Conservation (phyloP, 2,888 invertebrate genomes). For the Myathropa florea region DNA sequence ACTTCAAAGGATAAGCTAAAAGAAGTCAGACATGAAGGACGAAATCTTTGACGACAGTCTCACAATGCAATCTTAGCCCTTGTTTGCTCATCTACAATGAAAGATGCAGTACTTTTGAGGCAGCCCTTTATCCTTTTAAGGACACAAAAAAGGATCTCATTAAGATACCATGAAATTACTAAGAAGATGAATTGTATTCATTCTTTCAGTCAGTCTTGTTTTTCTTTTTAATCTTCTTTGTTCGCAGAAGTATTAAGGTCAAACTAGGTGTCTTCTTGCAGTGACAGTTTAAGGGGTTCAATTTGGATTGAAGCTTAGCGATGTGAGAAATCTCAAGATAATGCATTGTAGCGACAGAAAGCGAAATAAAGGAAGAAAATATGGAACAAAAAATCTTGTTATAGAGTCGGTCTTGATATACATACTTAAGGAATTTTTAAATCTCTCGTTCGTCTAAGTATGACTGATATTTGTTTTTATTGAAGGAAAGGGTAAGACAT, state of each 20-base stretch:
- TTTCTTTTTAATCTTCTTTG: background rate
- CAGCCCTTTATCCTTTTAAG: background rate
- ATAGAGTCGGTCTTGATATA: no score
- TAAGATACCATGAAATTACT: background rate
- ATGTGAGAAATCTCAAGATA: background rate
- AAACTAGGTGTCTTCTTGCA: background rate
- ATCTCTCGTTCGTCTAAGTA: no score
- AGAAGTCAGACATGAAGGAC: background rate
- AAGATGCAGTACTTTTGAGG: background rate
- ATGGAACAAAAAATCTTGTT: no score
- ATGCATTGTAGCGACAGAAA: no score
- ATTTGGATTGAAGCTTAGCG: background rate
- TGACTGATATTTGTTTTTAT: no score
- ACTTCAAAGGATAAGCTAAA: background rate
- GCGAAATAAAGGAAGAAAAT: no score
- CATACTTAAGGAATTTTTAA: no score
- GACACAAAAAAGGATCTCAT: background rate
- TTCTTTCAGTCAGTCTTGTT: background rate
- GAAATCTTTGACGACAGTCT: background rate
- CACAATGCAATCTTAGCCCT: background rate
- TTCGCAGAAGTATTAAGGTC: background rate
- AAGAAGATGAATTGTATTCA: background rate
- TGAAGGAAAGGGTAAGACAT: no score
- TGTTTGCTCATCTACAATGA: background rate
- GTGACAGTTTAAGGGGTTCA: background rate